Conservation (phyloP, 2,113 vertebrate genomes). For the Naja naja region DNA sequence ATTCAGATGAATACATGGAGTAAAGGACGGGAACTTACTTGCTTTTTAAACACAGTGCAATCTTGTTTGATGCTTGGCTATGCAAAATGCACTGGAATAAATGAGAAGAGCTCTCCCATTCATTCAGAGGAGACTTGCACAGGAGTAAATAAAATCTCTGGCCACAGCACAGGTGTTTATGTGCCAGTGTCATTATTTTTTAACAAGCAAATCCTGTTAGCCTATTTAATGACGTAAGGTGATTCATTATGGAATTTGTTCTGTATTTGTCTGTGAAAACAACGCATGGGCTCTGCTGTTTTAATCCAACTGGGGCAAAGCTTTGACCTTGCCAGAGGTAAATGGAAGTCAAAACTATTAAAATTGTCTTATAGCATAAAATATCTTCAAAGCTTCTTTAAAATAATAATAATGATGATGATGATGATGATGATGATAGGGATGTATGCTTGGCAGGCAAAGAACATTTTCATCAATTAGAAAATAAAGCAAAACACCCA, state of each 20-base stretch:
- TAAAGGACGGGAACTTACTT: not conserved
- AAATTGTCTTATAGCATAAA: not conserved
- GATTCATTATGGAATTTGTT: not conserved
- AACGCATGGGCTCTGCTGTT: not conserved
- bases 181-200: not conserved
- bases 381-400: not conserved
- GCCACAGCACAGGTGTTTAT: not conserved
- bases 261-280: not conserved
- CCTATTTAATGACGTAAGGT: not conserved
- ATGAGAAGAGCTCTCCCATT: not conserved
- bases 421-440: not conserved
- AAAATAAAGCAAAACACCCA: not conserved
- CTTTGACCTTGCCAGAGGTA: not conserved
- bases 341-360: not conserved
- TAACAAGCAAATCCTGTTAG: not conserved
- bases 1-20: not conserved
- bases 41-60: not conserved
- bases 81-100: not conserved
- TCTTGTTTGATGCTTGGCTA: not conserved
- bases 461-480: not conserved
- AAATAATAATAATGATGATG: not conserved
- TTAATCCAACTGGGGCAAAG: not conserved
- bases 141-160: not conserved
- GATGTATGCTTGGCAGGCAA: not conserved
- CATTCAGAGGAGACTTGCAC: not conserved